Percentiles rank a stretch among this genome's conserved stretches.
These are phyloP conservation scores for Rallus crepitans DNA, from an alignment of 2,797 vertebrate genomes.

Conservation along the genomic window DNA sequence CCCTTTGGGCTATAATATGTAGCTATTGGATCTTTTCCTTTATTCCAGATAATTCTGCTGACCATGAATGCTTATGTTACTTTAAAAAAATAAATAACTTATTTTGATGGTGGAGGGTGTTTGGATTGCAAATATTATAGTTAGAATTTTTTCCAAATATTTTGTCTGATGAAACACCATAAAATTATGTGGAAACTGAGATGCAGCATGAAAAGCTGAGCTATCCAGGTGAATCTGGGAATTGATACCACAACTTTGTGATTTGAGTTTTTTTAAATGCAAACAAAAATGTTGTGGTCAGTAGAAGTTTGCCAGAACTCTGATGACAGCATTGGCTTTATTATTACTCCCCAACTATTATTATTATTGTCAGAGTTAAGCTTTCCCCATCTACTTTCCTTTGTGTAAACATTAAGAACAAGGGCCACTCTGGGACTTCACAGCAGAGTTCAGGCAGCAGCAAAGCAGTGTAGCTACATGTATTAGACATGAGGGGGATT, in stretches of 20 bases:
- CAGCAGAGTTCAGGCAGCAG: background rate
- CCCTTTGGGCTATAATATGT: background rate
- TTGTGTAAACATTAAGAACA: background rate
- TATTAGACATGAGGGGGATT: background rate
- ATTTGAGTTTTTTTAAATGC: background rate
- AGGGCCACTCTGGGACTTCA: background rate
- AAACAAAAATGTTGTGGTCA: background rate
- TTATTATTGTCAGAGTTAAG: background rate
- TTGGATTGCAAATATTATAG: background rate
- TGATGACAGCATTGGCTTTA: background rate
- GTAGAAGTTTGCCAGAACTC: background rate
- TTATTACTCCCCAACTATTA: background rate
- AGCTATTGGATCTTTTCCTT: background rate
- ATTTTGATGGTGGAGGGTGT: background rate
- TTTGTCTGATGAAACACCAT: background rate
- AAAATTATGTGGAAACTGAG: background rate
- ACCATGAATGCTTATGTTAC: background rate
- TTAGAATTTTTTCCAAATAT: background rate
- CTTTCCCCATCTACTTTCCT: constrained; percentile 1
- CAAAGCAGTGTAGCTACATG: background rate
- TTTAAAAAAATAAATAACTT: background rate
- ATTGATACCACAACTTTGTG: background rate
- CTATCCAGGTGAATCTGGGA: background rate
- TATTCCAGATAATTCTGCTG: background rate
- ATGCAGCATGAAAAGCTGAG: background rate